Evolutionary conservation across 2,113 vertebrate genomes (phyloP).

Genomic region (Paracanthobrama guichenoti): DNA sequence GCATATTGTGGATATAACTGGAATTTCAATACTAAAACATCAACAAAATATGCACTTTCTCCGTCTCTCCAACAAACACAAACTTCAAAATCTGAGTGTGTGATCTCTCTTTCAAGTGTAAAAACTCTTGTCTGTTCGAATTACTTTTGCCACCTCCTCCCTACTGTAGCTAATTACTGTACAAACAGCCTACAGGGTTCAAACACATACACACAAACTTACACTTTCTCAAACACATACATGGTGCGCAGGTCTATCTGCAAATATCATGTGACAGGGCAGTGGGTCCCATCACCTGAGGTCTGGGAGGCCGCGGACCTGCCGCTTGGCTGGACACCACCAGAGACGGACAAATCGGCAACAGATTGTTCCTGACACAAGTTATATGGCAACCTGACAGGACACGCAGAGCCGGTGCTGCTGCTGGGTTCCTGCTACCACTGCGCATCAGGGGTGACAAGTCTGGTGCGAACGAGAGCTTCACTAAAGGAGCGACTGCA

Average conservation of each 20-base stretch:
- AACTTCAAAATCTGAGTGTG: conserved; percentile 6
- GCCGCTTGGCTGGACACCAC: conserved; percentile 66
- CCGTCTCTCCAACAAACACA: background rate
- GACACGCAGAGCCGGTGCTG: conserved; percentile 51
- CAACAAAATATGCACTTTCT: background rate
- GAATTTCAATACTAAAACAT: background rate
- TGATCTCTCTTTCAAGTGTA: conserved; percentile 61
- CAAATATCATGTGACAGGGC: conserved; percentile 87
- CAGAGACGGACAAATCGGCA: conserved; percentile 75
- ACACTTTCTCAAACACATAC: conserved; percentile 22
- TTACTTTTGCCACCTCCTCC: conserved; percentile 63
- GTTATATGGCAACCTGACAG: conserved; percentile 77
- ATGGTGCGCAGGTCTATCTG: conserved; percentile 79
- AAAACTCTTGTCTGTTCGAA: conserved; percentile 76
- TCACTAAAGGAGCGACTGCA: background rate
- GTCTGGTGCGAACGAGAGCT: conserved; percentile 9
- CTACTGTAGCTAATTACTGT: conserved; percentile 82
- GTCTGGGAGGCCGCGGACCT: conserved; percentile 78
- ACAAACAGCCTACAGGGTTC: conserved; percentile 80
- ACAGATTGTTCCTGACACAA: conserved; percentile 90
- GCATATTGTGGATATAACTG: background rate
- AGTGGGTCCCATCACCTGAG: conserved; percentile 79
- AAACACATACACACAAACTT: conserved; percentile 40
- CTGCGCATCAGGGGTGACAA: conserved; percentile 26
- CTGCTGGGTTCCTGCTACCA: conserved; percentile 11